Evolutionary conservation across 2,113 vertebrate genomes (phyloP).

Genomic region (Ciconia stormi): DNA sequence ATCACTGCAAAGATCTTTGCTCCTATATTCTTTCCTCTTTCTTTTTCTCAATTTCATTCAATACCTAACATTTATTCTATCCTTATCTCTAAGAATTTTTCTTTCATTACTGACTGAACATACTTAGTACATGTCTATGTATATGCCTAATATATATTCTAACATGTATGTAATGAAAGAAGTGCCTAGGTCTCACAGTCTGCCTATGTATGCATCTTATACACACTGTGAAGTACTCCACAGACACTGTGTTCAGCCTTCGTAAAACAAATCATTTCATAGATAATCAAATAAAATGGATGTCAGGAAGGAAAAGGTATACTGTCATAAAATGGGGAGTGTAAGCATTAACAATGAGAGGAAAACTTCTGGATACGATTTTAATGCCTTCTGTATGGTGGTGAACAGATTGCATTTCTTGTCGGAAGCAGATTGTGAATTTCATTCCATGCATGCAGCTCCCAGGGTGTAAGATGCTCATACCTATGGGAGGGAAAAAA

Average conservation of each 20-base stretch:
- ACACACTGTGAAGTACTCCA: neutral
- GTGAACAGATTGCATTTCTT: neutral
- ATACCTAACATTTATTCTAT: neutral
- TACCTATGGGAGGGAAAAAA: neutral
- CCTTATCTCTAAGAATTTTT: neutral
- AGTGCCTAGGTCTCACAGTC: neutral
- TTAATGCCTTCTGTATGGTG: neutral
- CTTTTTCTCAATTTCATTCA: neutral
- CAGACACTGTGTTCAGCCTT: neutral
- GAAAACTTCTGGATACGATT: neutral
- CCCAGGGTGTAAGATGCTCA: neutral
- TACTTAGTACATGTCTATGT: neutral
- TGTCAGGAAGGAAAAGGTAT: neutral
- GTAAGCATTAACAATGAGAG: neutral
- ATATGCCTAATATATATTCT: neutral
- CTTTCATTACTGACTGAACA: neutral
- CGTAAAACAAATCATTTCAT: neutral
- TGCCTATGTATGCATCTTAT: neutral
- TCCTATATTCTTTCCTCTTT: neutral
- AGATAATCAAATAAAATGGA: neutral
- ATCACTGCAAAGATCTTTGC: neutral
- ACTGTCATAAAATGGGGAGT: neutral
- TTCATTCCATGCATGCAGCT: neutral
- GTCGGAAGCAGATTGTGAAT: neutral
- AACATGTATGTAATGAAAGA: neutral